These are phyloP conservation scores for Scortum barcoo DNA, from an alignment of 2,113 vertebrate genomes.

Conservation along the genomic window DNA sequence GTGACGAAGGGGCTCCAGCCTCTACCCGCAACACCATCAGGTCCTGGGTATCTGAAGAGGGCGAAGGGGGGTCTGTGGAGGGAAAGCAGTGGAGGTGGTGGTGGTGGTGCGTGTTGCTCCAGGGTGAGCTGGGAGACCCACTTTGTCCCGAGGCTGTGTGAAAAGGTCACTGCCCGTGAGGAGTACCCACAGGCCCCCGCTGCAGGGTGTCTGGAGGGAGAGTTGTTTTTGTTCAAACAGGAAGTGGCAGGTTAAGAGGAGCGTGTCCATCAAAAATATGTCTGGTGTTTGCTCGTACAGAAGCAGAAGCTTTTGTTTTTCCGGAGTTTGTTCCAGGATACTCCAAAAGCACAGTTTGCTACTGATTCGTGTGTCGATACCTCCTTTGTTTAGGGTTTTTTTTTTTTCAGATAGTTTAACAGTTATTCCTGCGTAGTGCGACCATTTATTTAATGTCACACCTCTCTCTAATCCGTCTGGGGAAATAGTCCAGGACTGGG, in stretches of 20 bases:
- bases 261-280: constrained; percentile 70
- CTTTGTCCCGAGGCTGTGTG: constrained; percentile 83
- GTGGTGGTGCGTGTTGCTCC: constrained; percentile 72
- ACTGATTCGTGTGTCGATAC: neutral
- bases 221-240: constrained; percentile 80
- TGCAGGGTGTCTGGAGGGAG: constrained; percentile 78
- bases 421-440: neutral
- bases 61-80: constrained; percentile 6
- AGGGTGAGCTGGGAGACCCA: constrained; percentile 73
- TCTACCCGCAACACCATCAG: constrained; percentile 59
- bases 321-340: constrained; percentile 44
- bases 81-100: constrained; percentile 25
- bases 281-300: constrained; percentile 55
- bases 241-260: constrained; percentile 83
- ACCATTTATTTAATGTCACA: constrained; percentile 9
- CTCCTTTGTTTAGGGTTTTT: constrained; percentile 18
- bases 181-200: constrained; percentile 73
- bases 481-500: constrained; percentile 41
- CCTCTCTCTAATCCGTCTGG: constrained; percentile 32
- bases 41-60: constrained; percentile 38
- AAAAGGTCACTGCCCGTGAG: constrained; percentile 82
- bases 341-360: constrained; percentile 18
- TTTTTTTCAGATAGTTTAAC: neutral
- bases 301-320: constrained; percentile 53
- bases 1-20: constrained; percentile 51